Conservation (phyloP, 2,113 vertebrate species). For the Neopipo cinnamomea region DNA sequence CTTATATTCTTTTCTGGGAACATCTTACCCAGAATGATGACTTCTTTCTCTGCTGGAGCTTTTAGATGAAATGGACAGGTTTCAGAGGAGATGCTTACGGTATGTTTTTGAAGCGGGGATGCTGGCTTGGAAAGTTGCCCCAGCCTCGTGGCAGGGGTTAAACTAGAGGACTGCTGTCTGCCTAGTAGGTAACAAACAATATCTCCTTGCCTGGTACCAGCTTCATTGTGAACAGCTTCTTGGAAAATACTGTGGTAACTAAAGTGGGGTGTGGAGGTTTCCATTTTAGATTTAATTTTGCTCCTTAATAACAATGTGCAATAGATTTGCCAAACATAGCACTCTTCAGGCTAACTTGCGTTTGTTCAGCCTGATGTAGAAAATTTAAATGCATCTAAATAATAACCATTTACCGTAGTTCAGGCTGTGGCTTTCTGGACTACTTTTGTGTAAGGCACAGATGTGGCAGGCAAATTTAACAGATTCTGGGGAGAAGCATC, state of each 20-base stretch:
- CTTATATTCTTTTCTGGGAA: background rate
- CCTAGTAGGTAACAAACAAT: background rate
- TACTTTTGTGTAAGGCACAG: background rate
- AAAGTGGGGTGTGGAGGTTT: background rate
- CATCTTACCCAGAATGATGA: background rate
- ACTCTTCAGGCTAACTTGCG: background rate
- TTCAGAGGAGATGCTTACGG: background rate
- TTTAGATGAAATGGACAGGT: background rate
- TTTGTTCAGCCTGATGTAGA: background rate
- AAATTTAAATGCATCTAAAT: background rate
- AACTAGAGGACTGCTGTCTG: background rate
- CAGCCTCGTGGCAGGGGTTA: rapidly evolving
- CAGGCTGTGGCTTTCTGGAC: background rate
- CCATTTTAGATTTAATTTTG: background rate
- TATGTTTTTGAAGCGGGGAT: background rate
- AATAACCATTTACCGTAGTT: background rate
- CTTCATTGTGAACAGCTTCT: background rate
- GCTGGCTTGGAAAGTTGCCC: background rate
- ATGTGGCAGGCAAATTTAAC: background rate
- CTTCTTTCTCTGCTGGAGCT: background rate
- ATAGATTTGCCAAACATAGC: background rate
- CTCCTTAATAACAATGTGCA: background rate
- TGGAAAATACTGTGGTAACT: background rate
- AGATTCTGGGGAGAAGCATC: background rate
- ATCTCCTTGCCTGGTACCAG: background rate